Evolutionary conservation across 2,888 invertebrate species (phyloP), one percentile per base, ranked within the genome.

Genomic region (Eristalis pertinax): DNA sequence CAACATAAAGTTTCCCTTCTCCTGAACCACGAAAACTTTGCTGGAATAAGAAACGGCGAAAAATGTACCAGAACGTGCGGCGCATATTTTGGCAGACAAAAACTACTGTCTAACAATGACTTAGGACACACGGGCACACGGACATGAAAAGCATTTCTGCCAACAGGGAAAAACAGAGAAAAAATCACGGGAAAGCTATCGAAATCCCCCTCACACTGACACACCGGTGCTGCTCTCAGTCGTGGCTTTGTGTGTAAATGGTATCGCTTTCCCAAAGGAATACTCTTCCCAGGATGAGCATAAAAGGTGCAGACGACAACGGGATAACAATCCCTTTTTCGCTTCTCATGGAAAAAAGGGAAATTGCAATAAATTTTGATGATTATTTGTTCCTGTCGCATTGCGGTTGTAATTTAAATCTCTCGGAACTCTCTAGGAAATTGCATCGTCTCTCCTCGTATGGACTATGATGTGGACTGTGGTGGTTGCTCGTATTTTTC

Each of bases 321-420:
- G 68, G 84, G 58, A 87, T 84, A 76, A 80, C 84, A 87, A 84
- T 87, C 87, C 87, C 13, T 76, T 87, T 79, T 68, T 76, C 72
- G 68, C 69, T 74, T 56, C 35, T 56, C 64, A 72, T 35, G 50
- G 50, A 79, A 80, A 84, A 80, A 79, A 80, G 68, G 64, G 58
- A 80, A 87, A 78, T 73, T 75, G 84, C 69, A 84, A 87, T 87
- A 87, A 84, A 87, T 87, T 87, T 84, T 84, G 87, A 87, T 84
- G 87, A 87, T 84, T 87, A 87, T 87, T 87, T 84, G 87, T 87
- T 80, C 84, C 88, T 89, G 89, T 89, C 89, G 89, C 89, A 89
- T 86, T 89, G 89, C 89, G 89, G 89, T 85, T 89, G 89, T 88
- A 89, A 88, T 82, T 87, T 89, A 84, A 79, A 86, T 87, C 87